phyloP scores from a whole-genome alignment of 2,113 vertebrate genomes.

The Elanoides forficatus region DNA sequence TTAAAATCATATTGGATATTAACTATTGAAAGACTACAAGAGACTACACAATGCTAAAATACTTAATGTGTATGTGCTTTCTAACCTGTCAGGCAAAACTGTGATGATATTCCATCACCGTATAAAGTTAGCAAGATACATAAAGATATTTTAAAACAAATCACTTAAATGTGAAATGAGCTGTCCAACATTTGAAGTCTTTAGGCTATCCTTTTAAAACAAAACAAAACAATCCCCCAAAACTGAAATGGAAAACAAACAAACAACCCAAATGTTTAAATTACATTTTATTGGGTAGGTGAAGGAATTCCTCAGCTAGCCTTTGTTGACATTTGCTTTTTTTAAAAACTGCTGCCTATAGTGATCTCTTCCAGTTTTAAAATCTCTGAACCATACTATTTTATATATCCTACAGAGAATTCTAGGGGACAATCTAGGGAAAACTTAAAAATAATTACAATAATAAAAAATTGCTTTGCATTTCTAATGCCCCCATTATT shows the following conservation, averaged over 20 bases:
- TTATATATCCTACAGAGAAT: not conserved
- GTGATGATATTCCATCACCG: not conserved
- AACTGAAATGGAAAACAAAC: not conserved
- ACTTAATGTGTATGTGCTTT: not conserved
- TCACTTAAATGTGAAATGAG: not conserved
- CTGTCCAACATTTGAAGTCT: not conserved
- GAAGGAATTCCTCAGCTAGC: not conserved
- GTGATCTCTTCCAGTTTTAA: not conserved
- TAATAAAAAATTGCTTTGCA: not conserved
- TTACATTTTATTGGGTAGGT: not conserved
- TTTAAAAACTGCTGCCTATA: not conserved
- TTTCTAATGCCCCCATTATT: not conserved
- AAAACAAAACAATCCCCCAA: not conserved
- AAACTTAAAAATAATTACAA: not conserved
- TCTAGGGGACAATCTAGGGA: not conserved
- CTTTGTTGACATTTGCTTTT: not conserved
- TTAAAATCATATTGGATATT: not conserved
- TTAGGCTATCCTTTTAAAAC: not conserved
- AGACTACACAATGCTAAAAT: not conserved
- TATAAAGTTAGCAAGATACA: not conserved
- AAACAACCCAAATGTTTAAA: not conserved
- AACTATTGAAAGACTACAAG: not conserved
- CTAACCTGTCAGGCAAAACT: not conserved
- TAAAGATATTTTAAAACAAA: not conserved
- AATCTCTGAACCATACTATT: not conserved